These are phyloP conservation scores for Tympanoctomys barrerae DNA, from an alignment of 2,797 vertebrate genomes.

Conservation along the genomic window DNA sequence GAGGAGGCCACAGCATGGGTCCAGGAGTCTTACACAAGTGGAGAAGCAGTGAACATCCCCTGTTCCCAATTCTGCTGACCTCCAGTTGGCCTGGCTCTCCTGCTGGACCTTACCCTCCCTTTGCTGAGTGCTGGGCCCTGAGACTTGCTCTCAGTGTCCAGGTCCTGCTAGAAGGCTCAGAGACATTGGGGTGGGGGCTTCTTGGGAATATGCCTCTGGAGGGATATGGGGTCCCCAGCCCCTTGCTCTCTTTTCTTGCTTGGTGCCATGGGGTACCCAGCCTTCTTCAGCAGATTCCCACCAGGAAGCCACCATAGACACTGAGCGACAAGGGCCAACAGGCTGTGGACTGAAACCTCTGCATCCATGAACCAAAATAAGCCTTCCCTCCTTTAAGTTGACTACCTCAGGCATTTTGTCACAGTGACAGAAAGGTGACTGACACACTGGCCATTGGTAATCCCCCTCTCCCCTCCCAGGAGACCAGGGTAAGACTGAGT, in stretches of 20 bases:
- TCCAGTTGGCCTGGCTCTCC: neutral
- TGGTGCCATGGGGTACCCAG: neutral
- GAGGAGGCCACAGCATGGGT: rapidly evolving
- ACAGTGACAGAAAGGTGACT: neutral
- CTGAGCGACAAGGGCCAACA: neutral
- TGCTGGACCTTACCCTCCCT: neutral
- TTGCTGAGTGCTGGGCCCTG: neutral
- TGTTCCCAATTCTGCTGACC: neutral
- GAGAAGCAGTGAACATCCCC: neutral
- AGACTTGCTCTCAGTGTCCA: neutral
- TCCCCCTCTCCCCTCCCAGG: neutral
- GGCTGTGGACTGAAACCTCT: neutral
- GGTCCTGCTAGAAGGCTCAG: neutral
- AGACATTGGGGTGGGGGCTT: neutral
- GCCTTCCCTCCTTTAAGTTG: neutral
- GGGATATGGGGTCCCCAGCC: neutral
- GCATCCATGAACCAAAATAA: neutral
- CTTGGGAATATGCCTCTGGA: neutral
- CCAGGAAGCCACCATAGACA: neutral
- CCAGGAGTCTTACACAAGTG: rapidly evolving
- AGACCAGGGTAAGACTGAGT: neutral
- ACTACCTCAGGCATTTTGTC: neutral
- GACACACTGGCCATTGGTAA: neutral
- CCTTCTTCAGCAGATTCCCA: neutral
- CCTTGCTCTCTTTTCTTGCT: neutral